phyloP scores from a whole-genome alignment of 2,888 invertebrate species.

The Drosophila prolongata region DNA sequence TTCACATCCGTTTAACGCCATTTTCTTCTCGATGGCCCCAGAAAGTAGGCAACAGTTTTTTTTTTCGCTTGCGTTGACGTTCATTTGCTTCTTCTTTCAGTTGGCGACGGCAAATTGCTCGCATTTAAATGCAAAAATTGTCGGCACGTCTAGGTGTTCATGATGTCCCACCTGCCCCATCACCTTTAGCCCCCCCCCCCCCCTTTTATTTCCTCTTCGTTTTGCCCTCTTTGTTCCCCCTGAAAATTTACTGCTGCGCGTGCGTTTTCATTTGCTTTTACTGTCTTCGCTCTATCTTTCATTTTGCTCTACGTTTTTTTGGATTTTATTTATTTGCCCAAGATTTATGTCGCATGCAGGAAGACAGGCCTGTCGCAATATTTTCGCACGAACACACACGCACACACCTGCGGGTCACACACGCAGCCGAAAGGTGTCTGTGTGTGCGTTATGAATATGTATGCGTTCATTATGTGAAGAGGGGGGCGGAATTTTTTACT shows the following conservation, averaged over 20 bases:
- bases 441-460: conserved; percentile 68
- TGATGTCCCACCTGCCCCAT: conserved; percentile 48
- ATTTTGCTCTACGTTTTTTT: conserved; percentile 24
- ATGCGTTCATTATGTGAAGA: conserved; percentile 69
- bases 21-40: conserved; percentile 50
- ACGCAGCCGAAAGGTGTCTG: neutral
- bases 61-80: conserved; percentile 18
- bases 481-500: conserved; percentile 60
- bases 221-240: neutral
- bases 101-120: conserved; percentile 60
- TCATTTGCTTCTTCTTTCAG: conserved; percentile 24
- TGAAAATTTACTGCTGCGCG: conserved; percentile 63
- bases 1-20: conserved; percentile 66
- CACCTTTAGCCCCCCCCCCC: conserved; percentile 6
- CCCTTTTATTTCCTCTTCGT: neutral
- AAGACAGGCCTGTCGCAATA: conserved; percentile 46
- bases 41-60: conserved; percentile 64
- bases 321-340: conserved; percentile 64
- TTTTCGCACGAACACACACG: conserved; percentile 39
- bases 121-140: conserved; percentile 77
- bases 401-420: conserved; percentile 24
- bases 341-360: conserved; percentile 73
- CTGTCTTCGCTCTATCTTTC: conserved; percentile 51
- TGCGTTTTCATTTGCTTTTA: conserved; percentile 66
- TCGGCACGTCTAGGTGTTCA: conserved; percentile 75